Evolutionary conservation across 30 jellyfish, hydroid and myxozoan genomes (phyloP).

Genomic region (Pelagia noctiluca): DNA sequence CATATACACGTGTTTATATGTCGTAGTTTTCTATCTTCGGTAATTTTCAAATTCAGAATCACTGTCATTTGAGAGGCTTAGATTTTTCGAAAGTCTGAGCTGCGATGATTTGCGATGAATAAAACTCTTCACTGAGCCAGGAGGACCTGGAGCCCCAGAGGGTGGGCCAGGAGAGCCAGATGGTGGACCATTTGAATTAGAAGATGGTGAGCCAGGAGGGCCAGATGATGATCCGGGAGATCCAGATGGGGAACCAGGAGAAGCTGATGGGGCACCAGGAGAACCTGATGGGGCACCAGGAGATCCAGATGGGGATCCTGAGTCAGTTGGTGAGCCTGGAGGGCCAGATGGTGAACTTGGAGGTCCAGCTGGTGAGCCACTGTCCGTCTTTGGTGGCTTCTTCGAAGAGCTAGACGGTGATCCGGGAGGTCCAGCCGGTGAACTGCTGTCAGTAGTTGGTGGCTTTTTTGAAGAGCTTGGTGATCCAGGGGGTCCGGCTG

Average conservation of each 20-base stretch:
- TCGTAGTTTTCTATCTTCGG: conserved; percentile 44
- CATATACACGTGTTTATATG: too few relatives aligned
- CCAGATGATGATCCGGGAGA: conserved; percentile 60
- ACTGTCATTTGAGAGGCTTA: neutral
- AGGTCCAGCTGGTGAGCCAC: neutral
- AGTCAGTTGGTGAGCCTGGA: conserved; percentile 25
- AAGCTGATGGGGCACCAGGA: conserved; percentile 21
- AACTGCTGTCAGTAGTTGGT: too few relatives aligned
- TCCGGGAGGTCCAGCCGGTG: conserved; percentile 65
- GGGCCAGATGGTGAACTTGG: too few relatives aligned
- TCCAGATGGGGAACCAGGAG: conserved; percentile 30
- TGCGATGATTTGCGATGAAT: neutral
- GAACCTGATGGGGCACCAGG: conserved; percentile 40
- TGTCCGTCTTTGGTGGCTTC: too few relatives aligned
- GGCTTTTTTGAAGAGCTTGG: neutral
- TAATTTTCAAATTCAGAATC: conserved; percentile 39
- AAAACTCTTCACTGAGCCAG: conserved; percentile 39
- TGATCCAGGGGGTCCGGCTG: conserved; percentile 47
- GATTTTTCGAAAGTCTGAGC: neutral
- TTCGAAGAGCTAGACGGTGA: conserved; percentile 24
- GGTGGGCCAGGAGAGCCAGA: conserved; percentile 29
- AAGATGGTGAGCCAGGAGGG: conserved; percentile 32
- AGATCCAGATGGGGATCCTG: conserved; percentile 36
- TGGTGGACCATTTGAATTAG: conserved; percentile 26
- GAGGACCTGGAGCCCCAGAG: conserved; percentile 60